These are phyloP conservation scores for Macrostomum cliftonense DNA, from an alignment of 2,888 invertebrate species.

Conservation along the genomic window DNA sequence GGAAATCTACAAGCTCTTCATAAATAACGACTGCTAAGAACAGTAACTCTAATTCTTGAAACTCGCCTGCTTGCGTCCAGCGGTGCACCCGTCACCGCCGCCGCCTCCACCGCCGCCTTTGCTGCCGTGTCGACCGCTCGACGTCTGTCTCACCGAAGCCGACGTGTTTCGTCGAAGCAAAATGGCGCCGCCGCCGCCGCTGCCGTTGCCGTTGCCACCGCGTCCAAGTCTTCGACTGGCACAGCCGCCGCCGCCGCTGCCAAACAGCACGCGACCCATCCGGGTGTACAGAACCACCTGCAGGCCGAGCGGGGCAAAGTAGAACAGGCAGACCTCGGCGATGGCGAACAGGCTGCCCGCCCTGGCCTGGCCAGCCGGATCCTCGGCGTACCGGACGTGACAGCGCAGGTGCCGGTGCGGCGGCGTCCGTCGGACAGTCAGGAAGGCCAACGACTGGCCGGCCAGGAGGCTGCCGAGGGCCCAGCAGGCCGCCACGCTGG, in stretches of 20 bases:
- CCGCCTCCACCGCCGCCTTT: no score
- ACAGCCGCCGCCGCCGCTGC: no score
- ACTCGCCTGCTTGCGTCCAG: slow-evolving; percentile 31
- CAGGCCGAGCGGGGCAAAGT: slow-evolving; percentile 29
- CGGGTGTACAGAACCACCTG: slow-evolving; percentile 31
- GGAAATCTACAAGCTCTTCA: no score
- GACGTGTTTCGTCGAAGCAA: no score
- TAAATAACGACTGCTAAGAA: no score
- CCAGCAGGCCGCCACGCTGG: slow-evolving; percentile 32
- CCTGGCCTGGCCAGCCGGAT: slow-evolving; percentile 15
- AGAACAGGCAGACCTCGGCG: slow-evolving; percentile 30
- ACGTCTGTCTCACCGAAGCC: no score
- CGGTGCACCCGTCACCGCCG: no score
- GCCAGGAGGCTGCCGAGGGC: slow-evolving; percentile 27
- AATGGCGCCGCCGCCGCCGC: no score
- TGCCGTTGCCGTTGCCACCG: no score
- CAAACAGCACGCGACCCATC: slow-evolving; percentile 29
- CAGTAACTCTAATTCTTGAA: no score
- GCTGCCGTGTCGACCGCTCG: no score
- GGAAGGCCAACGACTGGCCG: slow-evolving; percentile 27
- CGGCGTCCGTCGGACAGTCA: slow-evolving; percentile 12
- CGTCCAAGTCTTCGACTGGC: no score
- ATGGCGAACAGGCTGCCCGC: slow-evolving; percentile 25
- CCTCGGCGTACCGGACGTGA: slow-evolving; percentile 18
- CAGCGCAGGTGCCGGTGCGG: slow-evolving; percentile 25